Conservation (phyloP, 2,797 vertebrate species). For the Trachurus trachurus region DNA sequence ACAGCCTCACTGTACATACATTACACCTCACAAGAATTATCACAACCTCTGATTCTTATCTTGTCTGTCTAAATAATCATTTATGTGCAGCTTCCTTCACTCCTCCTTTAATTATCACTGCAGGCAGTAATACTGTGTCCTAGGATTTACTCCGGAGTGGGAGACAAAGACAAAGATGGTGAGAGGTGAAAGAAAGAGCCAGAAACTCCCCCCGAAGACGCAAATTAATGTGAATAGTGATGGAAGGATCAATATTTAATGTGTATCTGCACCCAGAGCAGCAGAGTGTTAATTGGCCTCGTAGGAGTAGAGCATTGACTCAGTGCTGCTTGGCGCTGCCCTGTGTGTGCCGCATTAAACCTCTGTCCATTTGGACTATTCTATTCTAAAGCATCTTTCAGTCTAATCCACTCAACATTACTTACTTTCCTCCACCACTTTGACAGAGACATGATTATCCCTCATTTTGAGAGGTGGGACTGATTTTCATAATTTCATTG, state of each 20-base stretch:
- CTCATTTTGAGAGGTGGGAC: background rate
- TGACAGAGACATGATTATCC: background rate
- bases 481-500: background rate
- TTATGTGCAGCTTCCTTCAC: conserved; percentile 24
- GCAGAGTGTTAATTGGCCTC: conserved; percentile 64
- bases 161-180: background rate
- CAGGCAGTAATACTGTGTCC: conserved; percentile 11
- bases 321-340: conserved; percentile 1
- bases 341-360: background rate
- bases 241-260: conserved; percentile 69
- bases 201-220: conserved; percentile 61
- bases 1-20: background rate
- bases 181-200: conserved; percentile 1
- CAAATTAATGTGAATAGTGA: conserved; percentile 51
- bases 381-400: conserved; percentile 4
- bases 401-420: conserved; percentile 6
- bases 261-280: conserved; percentile 36
- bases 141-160: background rate
- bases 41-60: background rate
- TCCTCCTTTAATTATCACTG: conserved; percentile 37
- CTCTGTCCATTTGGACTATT: background rate
- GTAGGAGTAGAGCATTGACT: conserved; percentile 32
- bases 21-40: background rate
- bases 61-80: background rate
- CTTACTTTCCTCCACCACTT: background rate